Conservation (phyloP, 2,113 vertebrate species). For the Hypomesus transpacificus region DNA sequence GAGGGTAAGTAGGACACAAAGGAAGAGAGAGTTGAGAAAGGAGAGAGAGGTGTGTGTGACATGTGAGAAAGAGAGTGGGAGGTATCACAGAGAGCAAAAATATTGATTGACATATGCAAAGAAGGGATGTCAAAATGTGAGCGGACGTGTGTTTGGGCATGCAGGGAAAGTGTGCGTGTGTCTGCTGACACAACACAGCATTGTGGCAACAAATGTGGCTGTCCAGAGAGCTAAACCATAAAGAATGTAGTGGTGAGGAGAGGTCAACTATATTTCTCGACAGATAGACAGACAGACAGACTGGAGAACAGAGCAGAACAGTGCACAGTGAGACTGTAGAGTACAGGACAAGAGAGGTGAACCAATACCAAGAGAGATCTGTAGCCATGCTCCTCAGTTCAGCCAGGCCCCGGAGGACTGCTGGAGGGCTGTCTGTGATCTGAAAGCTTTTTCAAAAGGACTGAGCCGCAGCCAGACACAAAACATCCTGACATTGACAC, state of each 20-base stretch:
- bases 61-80: not conserved
- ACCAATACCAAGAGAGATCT: no score
- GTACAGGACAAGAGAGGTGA: constrained; percentile 6
- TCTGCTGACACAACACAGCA: not conserved
- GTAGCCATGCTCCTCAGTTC: not conserved
- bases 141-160: not conserved
- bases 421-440: constrained; percentile 17
- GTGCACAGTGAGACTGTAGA: constrained; percentile 1
- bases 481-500: not conserved
- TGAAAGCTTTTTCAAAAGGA: not conserved
- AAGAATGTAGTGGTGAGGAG: no score
- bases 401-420: constrained; percentile 16
- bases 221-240: no score
- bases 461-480: not conserved
- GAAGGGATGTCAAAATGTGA: constrained; percentile 18
- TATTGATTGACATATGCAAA: no score
- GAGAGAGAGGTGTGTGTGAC: not conserved
- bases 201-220: no score
- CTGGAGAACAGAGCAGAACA: not conserved
- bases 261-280: not conserved
- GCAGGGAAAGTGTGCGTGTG: not conserved
- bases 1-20: not conserved
- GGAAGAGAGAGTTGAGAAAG: constrained; percentile 1
- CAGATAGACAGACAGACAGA: not conserved
- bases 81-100: not conserved